Evolutionary conservation across 2,888 invertebrate species (phyloP).

Genomic region (Panopea generosa): DNA sequence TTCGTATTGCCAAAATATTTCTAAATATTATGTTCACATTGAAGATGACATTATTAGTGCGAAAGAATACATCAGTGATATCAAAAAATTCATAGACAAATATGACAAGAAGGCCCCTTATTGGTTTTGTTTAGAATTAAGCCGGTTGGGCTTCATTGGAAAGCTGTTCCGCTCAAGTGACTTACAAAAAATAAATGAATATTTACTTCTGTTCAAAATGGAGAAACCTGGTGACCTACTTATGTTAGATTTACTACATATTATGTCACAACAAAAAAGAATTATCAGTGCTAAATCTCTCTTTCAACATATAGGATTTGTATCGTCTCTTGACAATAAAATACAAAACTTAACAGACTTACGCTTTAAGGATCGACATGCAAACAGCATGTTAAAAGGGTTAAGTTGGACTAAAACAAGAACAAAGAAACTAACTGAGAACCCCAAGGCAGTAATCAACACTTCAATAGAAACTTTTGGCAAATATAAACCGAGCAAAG

Average conservation of each 20-base stretch:
- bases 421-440: background rate
- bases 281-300: slow-evolving; percentile 23
- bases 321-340: slow-evolving; percentile 44
- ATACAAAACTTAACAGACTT: slow-evolving; percentile 23
- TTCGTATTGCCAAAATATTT: slow-evolving; percentile 76
- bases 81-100: slow-evolving; percentile 78
- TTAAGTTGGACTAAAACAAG: background rate
- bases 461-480: slow-evolving; percentile 16
- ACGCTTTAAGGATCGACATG: slow-evolving; percentile 14
- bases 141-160: slow-evolving; percentile 55
- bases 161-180: slow-evolving; percentile 50
- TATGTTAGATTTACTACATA: slow-evolving; percentile 29
- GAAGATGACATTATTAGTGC: slow-evolving; percentile 83
- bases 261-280: slow-evolving; percentile 33
- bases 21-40: slow-evolving; percentile 82
- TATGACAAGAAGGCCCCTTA: slow-evolving; percentile 9
- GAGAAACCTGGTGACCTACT: slow-evolving; percentile 49
- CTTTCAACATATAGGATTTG: slow-evolving; percentile 50
- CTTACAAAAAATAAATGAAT: slow-evolving; percentile 34
- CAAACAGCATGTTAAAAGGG: background rate
- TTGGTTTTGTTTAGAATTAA: slow-evolving; percentile 56
- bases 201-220: slow-evolving; percentile 41
- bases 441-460: slow-evolving; percentile 20
- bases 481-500: slow-evolving; percentile 16
- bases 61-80: slow-evolving; percentile 77